phyloP scores from a whole-genome alignment of 2,797 vertebrate genomes.

The Microchirus variegatus region DNA sequence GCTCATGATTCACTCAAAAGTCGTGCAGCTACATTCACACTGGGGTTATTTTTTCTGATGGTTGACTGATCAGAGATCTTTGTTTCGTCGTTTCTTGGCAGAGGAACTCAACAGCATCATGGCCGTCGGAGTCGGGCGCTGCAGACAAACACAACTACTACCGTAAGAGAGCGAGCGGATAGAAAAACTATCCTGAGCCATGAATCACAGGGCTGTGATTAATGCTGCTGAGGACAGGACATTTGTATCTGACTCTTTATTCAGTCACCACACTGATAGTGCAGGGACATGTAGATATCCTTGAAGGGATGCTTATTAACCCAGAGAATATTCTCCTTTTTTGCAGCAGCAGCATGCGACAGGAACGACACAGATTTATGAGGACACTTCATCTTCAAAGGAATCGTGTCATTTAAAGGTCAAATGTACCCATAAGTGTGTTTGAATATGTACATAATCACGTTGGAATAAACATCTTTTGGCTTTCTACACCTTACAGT shows the following conservation, averaged over 20 bases:
- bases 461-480: too few relatives aligned
- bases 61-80: slow-evolving; percentile 54
- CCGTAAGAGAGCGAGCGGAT: slow-evolving; percentile 1
- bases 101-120: neutral
- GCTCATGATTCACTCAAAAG: slow-evolving; percentile 23
- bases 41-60: slow-evolving; percentile 54
- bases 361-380: slow-evolving; percentile 27
- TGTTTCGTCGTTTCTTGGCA: neutral
- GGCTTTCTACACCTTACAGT: too few relatives aligned
- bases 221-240: slow-evolving; percentile 15
- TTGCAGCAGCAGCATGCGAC: slow-evolving; percentile 1
- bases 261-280: slow-evolving; percentile 6
- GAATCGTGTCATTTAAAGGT: too few relatives aligned
- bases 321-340: neutral
- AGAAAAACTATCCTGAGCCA: slow-evolving; percentile 10
- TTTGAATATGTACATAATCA: too few relatives aligned
- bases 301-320: slow-evolving; percentile 8
- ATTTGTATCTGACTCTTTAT: slow-evolving; percentile 10
- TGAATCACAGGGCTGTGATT: slow-evolving; percentile 40
- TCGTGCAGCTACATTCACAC: slow-evolving; percentile 3
- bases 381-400: slow-evolving; percentile 29
- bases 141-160: slow-evolving; percentile 31
- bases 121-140: slow-evolving; percentile 11
- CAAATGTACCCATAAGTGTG: too few relatives aligned
- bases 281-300: slow-evolving; percentile 22